These are phyloP conservation scores for Triops cancriformis DNA, from an alignment of 1,140 invertebrate species.

Conservation along the genomic window DNA sequence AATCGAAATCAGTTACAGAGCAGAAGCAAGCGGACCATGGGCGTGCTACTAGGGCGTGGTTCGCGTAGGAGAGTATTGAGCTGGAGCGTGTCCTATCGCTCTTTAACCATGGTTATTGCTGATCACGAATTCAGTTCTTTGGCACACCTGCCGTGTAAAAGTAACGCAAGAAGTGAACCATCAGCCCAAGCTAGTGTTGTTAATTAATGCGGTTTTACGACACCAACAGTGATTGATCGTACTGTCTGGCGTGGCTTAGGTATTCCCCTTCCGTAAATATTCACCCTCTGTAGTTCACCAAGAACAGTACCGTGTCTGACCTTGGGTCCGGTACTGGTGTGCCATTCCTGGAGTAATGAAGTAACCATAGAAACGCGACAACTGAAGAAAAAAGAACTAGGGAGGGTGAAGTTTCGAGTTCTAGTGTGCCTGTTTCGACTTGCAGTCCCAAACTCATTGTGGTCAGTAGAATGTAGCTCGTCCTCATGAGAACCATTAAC, in stretches of 20 bases:
- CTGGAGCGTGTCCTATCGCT: slow-evolving; percentile 3
- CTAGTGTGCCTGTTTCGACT: neutral
- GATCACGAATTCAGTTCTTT: slow-evolving; percentile 10
- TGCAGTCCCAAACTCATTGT: neutral
- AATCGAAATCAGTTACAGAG: neutral
- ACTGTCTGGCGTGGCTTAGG: neutral
- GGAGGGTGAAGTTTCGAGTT: neutral
- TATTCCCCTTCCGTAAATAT: neutral
- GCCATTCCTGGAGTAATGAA: neutral
- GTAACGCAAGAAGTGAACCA: neutral
- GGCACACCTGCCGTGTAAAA: slow-evolving; percentile 11
- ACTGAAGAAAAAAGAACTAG: neutral
- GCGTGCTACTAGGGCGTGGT: neutral
- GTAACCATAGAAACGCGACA: neutral
- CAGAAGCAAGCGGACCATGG: neutral
- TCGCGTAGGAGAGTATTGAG: neutral
- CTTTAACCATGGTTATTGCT: neutral
- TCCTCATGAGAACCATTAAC: slow-evolving; percentile 9
- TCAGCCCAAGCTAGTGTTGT: neutral
- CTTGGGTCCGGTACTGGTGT: neutral
- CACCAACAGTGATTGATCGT: neutral
- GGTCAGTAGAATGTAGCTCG: neutral
- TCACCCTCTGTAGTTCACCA: neutral
- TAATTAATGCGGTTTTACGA: neutral
- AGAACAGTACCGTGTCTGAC: neutral